Evolutionary conservation across 2,888 invertebrate genomes (phyloP), one percentile per base, ranked within the genome.

Genomic region (Trachelus stipa): DNA sequence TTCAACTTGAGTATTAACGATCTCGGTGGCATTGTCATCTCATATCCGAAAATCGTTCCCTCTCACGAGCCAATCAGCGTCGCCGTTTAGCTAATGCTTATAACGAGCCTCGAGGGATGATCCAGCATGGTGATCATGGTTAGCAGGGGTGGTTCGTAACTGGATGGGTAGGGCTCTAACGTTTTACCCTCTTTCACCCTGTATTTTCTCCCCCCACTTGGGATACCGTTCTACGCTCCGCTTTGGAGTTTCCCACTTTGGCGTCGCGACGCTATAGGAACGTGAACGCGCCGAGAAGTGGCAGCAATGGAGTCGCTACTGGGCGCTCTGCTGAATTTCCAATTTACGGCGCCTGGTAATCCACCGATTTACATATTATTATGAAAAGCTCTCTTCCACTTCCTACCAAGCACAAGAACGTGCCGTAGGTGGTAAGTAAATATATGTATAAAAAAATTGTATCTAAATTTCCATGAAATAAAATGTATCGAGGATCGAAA

Each of bases 291-390:
- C 9, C 23, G 56, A 23, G 56, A 56, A 56, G 56, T 56, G 56
- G 23, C 23, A 56, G 23, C 56, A 56, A 56, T 56, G 56, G 71
- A 34, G 33, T 33, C 71, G 12, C 12, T 15, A 34, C 71, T 23
- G 33, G 71, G 71, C 71, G 71, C 34, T 56, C n/a, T 15, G 71
- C 71, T 71, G 71, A 71, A 71, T 71, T 85, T 85, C 85, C 87
- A 88, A 88, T 87, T 88, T 88, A 80, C 87, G 82, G 83, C 81
- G 82, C 77, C 85, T 81, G 81, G 84, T 86, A 86, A 82, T 86
- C 86, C 85, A 77, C 77, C 81, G 84, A 88, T 88, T 88, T 88
- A 88, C 88, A 88, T 88, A 88, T 87, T 87, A 84, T 85, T 85
- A 85, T 86, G 84, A 85, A 83, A 86, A 86, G 83, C 80, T 71